Percentiles rank a stretch among this genome's conserved stretches.
phyloP scores from a whole-genome alignment of 2,797 vertebrate genomes.

The Acipenser oxyrinchus region DNA sequence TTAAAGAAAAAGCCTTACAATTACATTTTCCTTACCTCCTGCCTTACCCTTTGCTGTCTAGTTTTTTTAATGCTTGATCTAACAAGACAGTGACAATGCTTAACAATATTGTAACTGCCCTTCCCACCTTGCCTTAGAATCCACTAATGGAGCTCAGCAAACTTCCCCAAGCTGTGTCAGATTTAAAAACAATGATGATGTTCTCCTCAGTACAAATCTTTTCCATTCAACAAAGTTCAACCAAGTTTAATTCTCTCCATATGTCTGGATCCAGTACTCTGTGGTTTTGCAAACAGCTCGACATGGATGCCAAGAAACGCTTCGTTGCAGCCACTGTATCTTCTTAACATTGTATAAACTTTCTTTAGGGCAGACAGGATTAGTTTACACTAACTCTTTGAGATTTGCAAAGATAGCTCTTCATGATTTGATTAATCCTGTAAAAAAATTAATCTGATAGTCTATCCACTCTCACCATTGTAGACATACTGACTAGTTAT shows the following conservation, averaged over 20 bases:
- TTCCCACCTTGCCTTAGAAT: neutral
- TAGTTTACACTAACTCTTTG: constrained; percentile 22
- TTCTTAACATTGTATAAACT: constrained; percentile 27
- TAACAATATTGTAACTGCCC: neutral
- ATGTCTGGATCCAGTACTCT: constrained; percentile 14
- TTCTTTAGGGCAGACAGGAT: constrained; percentile 29
- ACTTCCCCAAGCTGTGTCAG: neutral
- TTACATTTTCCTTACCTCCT: neutral
- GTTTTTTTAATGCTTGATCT: neutral
- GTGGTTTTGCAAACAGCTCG: constrained; percentile 16
- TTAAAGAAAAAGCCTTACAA: too few species aligned
- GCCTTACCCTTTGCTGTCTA: neutral
- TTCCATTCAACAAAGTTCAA: constrained; percentile 2
- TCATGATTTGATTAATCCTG: constrained; percentile 30
- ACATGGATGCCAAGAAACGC: constrained; percentile 24
- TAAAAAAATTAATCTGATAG: constrained; percentile 2
- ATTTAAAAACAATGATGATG: neutral
- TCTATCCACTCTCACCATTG: constrained; percentile 1
- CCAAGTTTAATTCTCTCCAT: constrained; percentile 16
- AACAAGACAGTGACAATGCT: neutral
- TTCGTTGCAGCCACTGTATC: constrained; percentile 15
- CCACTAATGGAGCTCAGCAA: neutral
- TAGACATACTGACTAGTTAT: neutral
- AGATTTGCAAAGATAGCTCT: constrained; percentile 21
- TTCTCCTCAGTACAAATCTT: constrained; percentile 2